phyloP scores from a whole-genome alignment of 1,140 invertebrate genomes.

The Heliconius nattereri region DNA sequence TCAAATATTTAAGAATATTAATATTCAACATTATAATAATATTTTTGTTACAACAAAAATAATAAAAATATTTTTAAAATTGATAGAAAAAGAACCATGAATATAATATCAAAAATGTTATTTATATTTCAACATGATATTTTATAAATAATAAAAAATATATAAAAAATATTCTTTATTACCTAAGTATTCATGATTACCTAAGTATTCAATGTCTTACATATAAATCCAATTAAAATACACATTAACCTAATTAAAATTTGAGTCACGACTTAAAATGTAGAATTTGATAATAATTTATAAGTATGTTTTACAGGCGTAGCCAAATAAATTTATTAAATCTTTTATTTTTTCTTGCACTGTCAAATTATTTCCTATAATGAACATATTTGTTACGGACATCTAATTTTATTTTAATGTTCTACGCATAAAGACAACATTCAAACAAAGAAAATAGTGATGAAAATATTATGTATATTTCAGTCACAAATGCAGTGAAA shows the following conservation, averaged over 20 bases:
- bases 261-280: not conserved
- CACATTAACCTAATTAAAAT: constrained; percentile 4
- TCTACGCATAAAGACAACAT: constrained; percentile 16
- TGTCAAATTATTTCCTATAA: not conserved
- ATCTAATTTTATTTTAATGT: not conserved
- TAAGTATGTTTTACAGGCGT: not conserved
- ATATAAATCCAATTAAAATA: not conserved
- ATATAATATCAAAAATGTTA: no score
- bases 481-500: not conserved
- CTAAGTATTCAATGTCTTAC: not conserved
- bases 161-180: no score
- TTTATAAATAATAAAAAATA: no score
- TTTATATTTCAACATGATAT: no score
- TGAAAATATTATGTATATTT: constrained; percentile 31
- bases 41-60: no score
- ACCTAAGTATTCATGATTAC: not conserved
- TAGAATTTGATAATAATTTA: not conserved
- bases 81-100: no score
- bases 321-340: no score
- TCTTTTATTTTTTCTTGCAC: not conserved
- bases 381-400: not conserved
- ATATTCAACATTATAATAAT: no score
- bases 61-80: no score
- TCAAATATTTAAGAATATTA: no score
- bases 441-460: constrained; percentile 44